Percentiles rank a stretch among this genome's conserved stretches.
Evolutionary conservation across 2,797 vertebrate genomes (phyloP).

Genomic region (Tadarida brasiliensis): DNA sequence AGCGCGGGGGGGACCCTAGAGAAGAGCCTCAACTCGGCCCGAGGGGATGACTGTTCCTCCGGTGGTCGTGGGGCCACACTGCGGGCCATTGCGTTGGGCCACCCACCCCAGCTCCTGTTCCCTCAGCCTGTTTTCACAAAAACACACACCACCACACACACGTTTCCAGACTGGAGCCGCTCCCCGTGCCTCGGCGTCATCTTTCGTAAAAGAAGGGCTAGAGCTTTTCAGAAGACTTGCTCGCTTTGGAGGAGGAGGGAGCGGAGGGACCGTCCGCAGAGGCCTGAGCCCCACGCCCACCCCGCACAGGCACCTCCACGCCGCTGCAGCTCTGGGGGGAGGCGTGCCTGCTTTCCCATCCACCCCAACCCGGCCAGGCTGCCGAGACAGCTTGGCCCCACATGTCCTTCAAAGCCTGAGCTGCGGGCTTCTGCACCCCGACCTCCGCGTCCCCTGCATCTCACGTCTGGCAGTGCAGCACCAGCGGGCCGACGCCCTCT

Average conservation of each 20-base stretch:
- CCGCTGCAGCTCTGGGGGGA: accelerated
- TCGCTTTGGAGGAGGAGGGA: background rate
- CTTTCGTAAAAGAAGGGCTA: background rate
- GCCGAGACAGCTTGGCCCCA: no score
- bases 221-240: background rate
- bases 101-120: background rate
- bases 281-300: accelerated
- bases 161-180: no score
- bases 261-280: background rate
- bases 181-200: background rate
- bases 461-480: background rate
- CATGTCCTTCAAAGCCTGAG: accelerated
- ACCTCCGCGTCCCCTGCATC: background rate
- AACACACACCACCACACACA: background rate
- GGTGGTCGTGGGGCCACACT: accelerated
- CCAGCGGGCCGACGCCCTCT: accelerated
- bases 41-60: accelerated
- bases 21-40: background rate
- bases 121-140: no score
- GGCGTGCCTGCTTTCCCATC: accelerated
- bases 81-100: background rate
- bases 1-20: accelerated
- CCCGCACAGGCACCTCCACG: accelerated
- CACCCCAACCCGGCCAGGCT: background rate
- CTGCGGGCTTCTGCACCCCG: background rate